Evolutionary conservation across 1,140 invertebrate species (phyloP).

Genomic region (Procambarus clarkii): DNA sequence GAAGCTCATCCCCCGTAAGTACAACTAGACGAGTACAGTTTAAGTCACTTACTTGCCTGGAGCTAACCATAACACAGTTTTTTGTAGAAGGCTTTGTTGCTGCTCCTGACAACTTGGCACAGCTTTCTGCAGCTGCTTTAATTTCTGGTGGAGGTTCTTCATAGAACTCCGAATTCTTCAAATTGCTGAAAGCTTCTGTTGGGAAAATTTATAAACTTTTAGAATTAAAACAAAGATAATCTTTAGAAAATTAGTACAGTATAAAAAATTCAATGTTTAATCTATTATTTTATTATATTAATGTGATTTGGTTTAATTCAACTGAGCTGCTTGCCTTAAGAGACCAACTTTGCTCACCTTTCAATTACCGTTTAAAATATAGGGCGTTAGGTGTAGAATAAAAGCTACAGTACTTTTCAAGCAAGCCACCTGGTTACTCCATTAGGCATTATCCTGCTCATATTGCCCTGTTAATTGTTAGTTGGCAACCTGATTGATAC

Average conservation of each 20-base stretch:
- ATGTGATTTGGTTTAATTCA: not conserved
- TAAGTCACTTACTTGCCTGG: conserved; percentile 33
- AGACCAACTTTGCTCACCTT: no score
- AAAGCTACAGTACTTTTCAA: no score
- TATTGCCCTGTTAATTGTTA: no score
- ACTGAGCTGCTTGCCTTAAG: no score
- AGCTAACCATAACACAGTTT: conserved; percentile 45
- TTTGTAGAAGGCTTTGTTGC: conserved; percentile 27
- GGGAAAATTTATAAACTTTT: not conserved
- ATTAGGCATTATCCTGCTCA: no score
- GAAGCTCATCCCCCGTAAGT: no score
- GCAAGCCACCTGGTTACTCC: no score
- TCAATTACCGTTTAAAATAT: no score
- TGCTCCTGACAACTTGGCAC: not conserved
- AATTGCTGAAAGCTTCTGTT: conserved; percentile 39
- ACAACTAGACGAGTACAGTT: no score
- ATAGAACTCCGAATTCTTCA: conserved; percentile 58
- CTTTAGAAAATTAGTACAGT: not conserved
- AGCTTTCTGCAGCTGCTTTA: conserved; percentile 4
- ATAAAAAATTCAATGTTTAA: not conserved
- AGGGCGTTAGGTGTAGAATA: no score
- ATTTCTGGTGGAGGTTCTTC: conserved; percentile 42
- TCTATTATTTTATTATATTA: not conserved
- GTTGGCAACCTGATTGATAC: no score
- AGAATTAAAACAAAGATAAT: not conserved